Conservation (phyloP, 2,888 invertebrate genomes). For the Caenorhabditis sp. region DNA sequence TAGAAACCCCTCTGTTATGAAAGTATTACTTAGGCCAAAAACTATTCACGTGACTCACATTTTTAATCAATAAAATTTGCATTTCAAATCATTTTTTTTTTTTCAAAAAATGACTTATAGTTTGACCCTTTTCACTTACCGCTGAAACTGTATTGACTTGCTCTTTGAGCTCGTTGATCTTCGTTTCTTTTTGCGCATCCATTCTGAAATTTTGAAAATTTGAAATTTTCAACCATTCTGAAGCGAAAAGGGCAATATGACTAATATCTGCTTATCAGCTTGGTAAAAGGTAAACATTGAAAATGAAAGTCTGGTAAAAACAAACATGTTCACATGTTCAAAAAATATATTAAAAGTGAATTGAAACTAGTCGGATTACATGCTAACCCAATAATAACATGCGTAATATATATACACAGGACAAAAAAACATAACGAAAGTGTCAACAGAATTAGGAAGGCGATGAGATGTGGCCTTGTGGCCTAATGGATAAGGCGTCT, state of each 20-base stretch:
- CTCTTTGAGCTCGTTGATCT: conserved; percentile 2
- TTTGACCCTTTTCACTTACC: background rate
- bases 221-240: background rate
- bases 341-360: background rate
- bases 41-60: too few species aligned
- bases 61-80: too few species aligned
- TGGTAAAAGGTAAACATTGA: background rate
- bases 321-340: background rate
- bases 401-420: background rate
- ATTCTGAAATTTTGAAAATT: background rate
- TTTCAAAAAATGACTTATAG: too few species aligned
- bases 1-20: too few species aligned
- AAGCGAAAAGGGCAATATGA: background rate
- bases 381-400: conserved; percentile 1
- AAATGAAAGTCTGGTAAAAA: background rate
- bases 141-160: conserved; percentile 8
- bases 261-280: background rate
- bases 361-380: background rate
- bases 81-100: too few species aligned
- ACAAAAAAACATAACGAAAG: background rate
- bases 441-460: background rate
- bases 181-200: conserved; percentile 1
- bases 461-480: conserved; percentile 42
- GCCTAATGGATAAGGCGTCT: conserved; percentile 70
- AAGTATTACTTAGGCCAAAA: too few species aligned